A percentile compares a stretch with the other conserved stretches of the same genome.
Conservation (phyloP, 2,888 invertebrate species). For the Boloria euphrosyne region DNA sequence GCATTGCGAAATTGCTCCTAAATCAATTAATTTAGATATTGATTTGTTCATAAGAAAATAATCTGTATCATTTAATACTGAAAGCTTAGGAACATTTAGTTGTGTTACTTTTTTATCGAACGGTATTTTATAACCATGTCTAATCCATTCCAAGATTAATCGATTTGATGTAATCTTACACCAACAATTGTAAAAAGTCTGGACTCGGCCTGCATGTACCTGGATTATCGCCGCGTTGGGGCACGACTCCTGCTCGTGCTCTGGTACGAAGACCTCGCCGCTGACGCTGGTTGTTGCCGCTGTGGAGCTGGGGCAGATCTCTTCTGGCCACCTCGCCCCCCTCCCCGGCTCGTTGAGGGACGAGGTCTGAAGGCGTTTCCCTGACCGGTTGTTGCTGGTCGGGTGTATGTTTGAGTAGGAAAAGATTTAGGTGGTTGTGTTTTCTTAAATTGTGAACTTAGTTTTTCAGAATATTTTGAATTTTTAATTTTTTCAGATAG, state of each 20-base stretch:
- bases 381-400: neutral
- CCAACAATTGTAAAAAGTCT: slow-evolving; percentile 14
- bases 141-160: slow-evolving; percentile 14
- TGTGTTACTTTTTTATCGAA: slow-evolving; percentile 26
- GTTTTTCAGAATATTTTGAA: slow-evolving; percentile 2
- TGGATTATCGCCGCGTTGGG: neutral
- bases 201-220: slow-evolving; percentile 11
- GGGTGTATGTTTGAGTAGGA: too few relatives aligned
- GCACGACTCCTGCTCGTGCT: too few relatives aligned
- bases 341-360: slow-evolving; percentile 15
- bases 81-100: neutral
- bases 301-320: too few relatives aligned
- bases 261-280: too few relatives aligned
- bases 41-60: too few relatives aligned
- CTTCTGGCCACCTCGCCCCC: slow-evolving; percentile 6
- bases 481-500: slow-evolving; percentile 13
- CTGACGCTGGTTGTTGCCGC: too few relatives aligned
- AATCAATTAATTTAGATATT: too few relatives aligned
- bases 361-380: slow-evolving; percentile 12
- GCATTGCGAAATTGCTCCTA: too few relatives aligned
- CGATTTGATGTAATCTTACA: neutral
- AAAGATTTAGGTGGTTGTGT: too few relatives aligned
- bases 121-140: slow-evolving; percentile 34
- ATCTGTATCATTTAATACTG: too few relatives aligned
- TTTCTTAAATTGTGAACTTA: slow-evolving; percentile 5